Evolutionary conservation across 2,797 vertebrate genomes (phyloP).

Genomic region (Sebastes paucispinis): DNA sequence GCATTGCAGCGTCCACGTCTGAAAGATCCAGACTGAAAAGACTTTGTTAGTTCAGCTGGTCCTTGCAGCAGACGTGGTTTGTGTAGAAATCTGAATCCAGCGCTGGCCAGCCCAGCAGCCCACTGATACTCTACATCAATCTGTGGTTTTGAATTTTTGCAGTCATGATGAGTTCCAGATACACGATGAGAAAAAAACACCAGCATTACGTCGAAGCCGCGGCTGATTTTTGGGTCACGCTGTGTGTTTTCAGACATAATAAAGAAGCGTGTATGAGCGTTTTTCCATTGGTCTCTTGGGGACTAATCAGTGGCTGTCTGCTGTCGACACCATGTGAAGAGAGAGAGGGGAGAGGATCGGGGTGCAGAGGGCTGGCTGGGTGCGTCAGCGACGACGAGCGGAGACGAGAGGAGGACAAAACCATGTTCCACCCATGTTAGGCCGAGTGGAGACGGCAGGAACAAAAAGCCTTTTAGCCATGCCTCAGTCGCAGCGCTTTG

Average conservation of each 20-base stretch:
- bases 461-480: conserved; percentile 67
- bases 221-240: conserved; percentile 33
- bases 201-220: background rate
- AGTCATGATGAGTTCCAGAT: conserved; percentile 34
- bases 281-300: conserved; percentile 50
- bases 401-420: conserved; percentile 37
- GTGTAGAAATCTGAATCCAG: conserved; percentile 17
- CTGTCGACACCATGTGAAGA: conserved; percentile 27
- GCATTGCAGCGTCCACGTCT: background rate
- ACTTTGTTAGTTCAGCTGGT: conserved; percentile 45
- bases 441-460: conserved; percentile 54
- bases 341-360: conserved; percentile 5
- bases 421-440: conserved; percentile 53
- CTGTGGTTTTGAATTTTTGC: conserved; percentile 3
- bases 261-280: conserved; percentile 19
- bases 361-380: conserved; percentile 23
- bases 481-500: conserved; percentile 67
- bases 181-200: conserved; percentile 17
- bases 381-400: background rate
- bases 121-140: conserved; percentile 14
- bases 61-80: conserved; percentile 17
- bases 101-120: background rate
- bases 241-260: conserved; percentile 46
- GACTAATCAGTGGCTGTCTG: conserved; percentile 63
- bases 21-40: conserved; percentile 23